Evolutionary conservation across 2,888 invertebrate species (phyloP), one percentile per base, ranked within the genome.

Genomic region (Pherbina coryleti): DNA sequence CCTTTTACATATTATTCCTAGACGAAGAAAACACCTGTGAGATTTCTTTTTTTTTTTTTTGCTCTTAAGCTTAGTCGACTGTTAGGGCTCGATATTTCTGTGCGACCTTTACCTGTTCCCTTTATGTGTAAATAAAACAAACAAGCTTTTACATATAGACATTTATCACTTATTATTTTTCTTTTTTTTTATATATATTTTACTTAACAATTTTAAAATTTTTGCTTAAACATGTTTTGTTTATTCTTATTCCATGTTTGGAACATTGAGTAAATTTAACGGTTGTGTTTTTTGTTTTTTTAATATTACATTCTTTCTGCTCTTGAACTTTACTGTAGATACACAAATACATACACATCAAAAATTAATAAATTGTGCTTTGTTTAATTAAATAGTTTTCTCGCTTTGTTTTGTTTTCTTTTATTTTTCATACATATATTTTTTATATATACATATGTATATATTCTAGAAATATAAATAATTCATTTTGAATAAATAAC

Each of bases 401-500:
- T 31, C 5, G 31, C 5, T 31, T 44, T 60, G 11, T 28, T 14
- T 60, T 25, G 7, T 19, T 11, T 60, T 9, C 31, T 53, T 51
- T 60, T 75, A 34, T 31, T 60, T 57, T 75, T 80, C 79, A 76
- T 44, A 75, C 80, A 79, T 77, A 78, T 70, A 78, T 80, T 78
- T 73, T 78, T 80, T 81, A 80, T 77, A n/a, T n/a, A n/a, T n/a
- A n/a, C n/a, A n/a, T n/a, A n/a, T 74, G 78, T 79, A 78, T 77
- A 77, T 75, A 55, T 76, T 82, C 75, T 73, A 51, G 17, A 72
- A 76, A 76, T 73, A 77, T 78, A 79, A 78, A 74, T 8, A 60
- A 44, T 14, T 44, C 44, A 44, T 44, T 78, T 80, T 85, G 82
- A 83, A 83, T 84, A 71, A 80, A 84, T 83, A 84, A 82, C 80